Evolutionary conservation across 2,113 vertebrate genomes (phyloP), one percentile per base, ranked within the genome.

Genomic region (Eleginops maclovinus): DNA sequence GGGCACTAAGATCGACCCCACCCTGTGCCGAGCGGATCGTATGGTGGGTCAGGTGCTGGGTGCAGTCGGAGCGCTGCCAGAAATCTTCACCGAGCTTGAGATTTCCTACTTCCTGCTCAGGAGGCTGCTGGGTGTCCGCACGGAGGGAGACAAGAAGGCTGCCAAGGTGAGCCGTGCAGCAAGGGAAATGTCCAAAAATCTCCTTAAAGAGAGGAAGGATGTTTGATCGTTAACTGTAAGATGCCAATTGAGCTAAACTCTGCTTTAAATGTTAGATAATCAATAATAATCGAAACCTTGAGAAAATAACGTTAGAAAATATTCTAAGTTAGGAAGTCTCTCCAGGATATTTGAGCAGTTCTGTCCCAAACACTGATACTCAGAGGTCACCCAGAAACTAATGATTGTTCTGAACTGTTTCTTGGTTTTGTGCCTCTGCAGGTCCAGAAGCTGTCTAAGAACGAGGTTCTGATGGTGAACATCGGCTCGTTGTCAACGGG

Each of bases 391-490:
- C 31, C 7, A 36, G 31, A 36, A 36, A 7, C 31, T 36, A 8
- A 36, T 36, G 31, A 36, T 8, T 36, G 31, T 36, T 36, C 31
- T 36, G 31, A 36, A 36, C 31, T 36, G 31, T 36, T 36, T 36
- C 31, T 36, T 36, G 5, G 3, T 0, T 15, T 1, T 9, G 9
- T 13, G 14, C 9, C 13, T 19, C 68, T 75, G 62, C 90, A 99
- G 98, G 98, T 99, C 87, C 98, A 99, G 96, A 99, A 99, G 82
- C 87, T 99, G 74, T 98, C 97, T 0, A 99, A 99, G 94, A 99
- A 99, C 81, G 98, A 99, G 94, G 98, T 99, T 72, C 90, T 99
- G 89, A 99, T 99, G 98, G 98, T 99, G 60, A 99, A 99, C 92
- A 99, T 99, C 88, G 98, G 98, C 82, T 99, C 97, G 0, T 74